Conservation (phyloP, 2,797 vertebrate genomes). For the Myiothlypis coronata region DNA sequence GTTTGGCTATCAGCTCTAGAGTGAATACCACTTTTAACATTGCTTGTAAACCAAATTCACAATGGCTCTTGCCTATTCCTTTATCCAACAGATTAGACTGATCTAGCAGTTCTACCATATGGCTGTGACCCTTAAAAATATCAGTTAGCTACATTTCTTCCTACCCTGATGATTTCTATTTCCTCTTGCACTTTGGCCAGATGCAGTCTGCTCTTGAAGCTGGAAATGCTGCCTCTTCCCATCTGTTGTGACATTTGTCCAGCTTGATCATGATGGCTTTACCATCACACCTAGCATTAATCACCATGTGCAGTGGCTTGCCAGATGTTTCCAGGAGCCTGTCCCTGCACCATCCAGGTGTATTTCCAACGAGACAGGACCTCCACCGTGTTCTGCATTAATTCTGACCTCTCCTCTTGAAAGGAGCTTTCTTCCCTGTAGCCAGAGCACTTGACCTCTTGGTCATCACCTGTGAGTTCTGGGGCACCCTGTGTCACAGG, state of each 20-base stretch:
- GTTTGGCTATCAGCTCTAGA: not conserved
- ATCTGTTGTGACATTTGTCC: not conserved
- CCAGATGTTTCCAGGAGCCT: not conserved
- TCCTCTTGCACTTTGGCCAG: not conserved
- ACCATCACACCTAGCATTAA: not conserved
- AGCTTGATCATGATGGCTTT: not conserved
- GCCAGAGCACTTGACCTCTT: not conserved
- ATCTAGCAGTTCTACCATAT: not conserved
- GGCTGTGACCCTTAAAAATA: not conserved
- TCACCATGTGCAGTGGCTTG: rapidly evolving
- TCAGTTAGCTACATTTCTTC: not conserved
- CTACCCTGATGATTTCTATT: not conserved
- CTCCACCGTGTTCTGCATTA: not conserved
- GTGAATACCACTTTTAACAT: not conserved
- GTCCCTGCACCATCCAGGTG: not conserved
- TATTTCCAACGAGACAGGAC: not conserved
- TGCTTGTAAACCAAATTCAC: not conserved
- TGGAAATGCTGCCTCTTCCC: not conserved
- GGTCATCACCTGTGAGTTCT: rapidly evolving
- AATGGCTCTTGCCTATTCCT: not conserved
- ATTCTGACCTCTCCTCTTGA: not conserved
- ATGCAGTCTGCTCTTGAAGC: not conserved
- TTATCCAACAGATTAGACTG: not conserved
- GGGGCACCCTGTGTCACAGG: not conserved
- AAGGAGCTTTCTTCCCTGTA: not conserved